Percentiles rank a stretch among this genome's conserved stretches.
phyloP scores from a whole-genome alignment of 2,888 invertebrate species.

The Pammene aurita region DNA sequence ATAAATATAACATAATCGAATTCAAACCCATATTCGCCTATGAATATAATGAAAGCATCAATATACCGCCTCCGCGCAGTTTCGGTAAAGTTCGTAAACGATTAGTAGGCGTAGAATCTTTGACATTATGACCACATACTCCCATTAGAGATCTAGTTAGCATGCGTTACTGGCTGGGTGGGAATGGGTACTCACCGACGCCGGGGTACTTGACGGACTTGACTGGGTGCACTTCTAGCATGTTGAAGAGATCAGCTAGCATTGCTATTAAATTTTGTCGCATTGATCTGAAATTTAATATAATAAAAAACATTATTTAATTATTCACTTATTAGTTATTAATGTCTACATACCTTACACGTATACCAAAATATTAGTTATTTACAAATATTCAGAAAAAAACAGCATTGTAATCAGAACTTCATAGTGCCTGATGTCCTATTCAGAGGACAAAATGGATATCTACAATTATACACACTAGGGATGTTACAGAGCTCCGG shows the following conservation, averaged over 20 bases:
- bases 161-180: slow-evolving; percentile 68
- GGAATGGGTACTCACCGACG: slow-evolving; percentile 75
- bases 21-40: neutral
- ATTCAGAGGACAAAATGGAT: neutral
- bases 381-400: neutral
- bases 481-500: too few relatives aligned
- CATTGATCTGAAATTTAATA: slow-evolving; percentile 75
- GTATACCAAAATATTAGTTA: too few relatives aligned
- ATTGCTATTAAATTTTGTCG: slow-evolving; percentile 95
- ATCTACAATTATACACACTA: too few relatives aligned
- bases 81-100: slow-evolving; percentile 24
- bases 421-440: neutral
- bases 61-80: slow-evolving; percentile 33
- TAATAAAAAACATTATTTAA: neutral
- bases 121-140: slow-evolving; percentile 83
- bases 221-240: slow-evolving; percentile 96
- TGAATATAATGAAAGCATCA: slow-evolving; percentile 24
- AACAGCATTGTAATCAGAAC: too few relatives aligned
- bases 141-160: slow-evolving; percentile 70
- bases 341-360: neutral
- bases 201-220: slow-evolving; percentile 93
- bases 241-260: slow-evolving; percentile 96
- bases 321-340: neutral
- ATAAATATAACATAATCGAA: slow-evolving; percentile 13
- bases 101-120: slow-evolving; percentile 57